Evolutionary conservation across 2,888 invertebrate species (phyloP).

Genomic region (Nephrotoma flavescens): DNA sequence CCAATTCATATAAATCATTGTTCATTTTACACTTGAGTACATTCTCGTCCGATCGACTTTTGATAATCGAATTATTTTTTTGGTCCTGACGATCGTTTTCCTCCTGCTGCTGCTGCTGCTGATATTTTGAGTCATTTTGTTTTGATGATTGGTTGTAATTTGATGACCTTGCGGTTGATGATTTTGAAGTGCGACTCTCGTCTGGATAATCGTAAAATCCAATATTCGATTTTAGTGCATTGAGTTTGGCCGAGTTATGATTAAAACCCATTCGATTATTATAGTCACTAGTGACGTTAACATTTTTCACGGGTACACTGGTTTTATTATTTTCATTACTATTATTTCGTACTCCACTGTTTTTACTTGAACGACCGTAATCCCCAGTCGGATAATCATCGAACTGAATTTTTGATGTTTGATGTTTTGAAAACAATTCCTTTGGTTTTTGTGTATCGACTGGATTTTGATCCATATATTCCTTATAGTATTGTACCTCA

Average conservation of each 20-base stretch:
- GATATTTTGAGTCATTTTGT: neutral
- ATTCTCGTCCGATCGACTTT: neutral
- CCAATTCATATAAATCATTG: neutral
- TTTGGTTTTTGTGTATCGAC: neutral
- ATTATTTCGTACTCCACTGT: neutral
- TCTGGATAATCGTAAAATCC: constrained; percentile 9
- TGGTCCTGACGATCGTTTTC: neutral
- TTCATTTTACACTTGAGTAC: neutral
- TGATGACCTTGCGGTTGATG: neutral
- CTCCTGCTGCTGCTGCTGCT: neutral
- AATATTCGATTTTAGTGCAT: constrained; percentile 8
- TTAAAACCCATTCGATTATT: neutral
- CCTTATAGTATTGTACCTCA: neutral
- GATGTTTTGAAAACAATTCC: neutral
- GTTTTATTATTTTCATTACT: neutral
- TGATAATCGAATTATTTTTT: neutral
- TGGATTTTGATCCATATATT: constrained; percentile 17
- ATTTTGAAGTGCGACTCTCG: neutral
- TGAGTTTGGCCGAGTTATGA: neutral
- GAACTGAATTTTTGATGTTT: constrained; percentile 26
- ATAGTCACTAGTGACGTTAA: neutral
- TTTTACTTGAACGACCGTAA: neutral
- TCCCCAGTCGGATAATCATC: constrained; percentile 22
- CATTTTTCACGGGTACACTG: neutral
- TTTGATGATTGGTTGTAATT: neutral